These are phyloP conservation scores for Adineta ricciae DNA, from an alignment of 2,888 invertebrate genomes.

Conservation along the genomic window DNA sequence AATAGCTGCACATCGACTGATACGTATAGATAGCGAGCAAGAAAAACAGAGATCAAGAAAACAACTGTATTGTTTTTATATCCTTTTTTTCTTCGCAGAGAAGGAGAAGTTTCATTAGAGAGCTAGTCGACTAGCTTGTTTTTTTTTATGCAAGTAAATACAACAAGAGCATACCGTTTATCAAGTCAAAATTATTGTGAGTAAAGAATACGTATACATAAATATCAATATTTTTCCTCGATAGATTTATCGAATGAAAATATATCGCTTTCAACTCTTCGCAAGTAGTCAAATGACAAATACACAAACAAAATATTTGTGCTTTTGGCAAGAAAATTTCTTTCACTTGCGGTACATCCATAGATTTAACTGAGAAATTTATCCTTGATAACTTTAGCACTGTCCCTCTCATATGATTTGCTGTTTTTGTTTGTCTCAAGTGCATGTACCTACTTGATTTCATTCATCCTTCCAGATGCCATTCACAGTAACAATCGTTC, in stretches of 20 bases:
- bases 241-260: conserved; percentile 18
- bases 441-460: neutral
- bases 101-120: neutral
- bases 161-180: neutral
- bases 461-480: neutral
- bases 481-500: neutral
- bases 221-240: no score
- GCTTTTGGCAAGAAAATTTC: neutral
- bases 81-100: neutral
- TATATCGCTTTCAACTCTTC: conserved; percentile 42
- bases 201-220: neutral
- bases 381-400: conserved; percentile 52
- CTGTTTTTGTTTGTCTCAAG: neutral
- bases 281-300: neutral
- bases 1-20: neutral
- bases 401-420: neutral
- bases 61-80: neutral
- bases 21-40: neutral
- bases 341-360: conserved; percentile 46
- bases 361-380: no score
- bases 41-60: neutral
- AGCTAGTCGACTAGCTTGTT: neutral
- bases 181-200: neutral
- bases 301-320: conserved; percentile 8
- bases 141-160: neutral